Evolutionary conservation across 1,140 invertebrate species (phyloP).

Genomic region (Ceratoteleas bidentatus): DNA sequence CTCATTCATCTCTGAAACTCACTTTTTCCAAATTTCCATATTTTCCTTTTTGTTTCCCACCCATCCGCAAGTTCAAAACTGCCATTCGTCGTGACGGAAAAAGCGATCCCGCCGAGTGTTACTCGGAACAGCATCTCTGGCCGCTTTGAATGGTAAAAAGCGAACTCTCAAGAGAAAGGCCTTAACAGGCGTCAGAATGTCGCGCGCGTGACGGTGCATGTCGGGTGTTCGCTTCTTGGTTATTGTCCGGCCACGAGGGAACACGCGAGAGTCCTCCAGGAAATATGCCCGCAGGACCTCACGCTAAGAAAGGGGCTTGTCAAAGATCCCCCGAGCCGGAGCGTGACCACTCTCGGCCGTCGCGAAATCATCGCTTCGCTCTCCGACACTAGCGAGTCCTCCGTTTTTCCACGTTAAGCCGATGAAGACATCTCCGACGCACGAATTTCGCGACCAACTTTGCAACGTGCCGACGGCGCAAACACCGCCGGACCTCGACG

Average conservation of each 20-base stretch:
- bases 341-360: slow-evolving; percentile 66
- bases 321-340: slow-evolving; percentile 56
- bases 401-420: slow-evolving; percentile 5
- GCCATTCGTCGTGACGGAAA: background rate
- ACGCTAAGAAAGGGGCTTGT: slow-evolving; percentile 73
- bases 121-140: slow-evolving; percentile 2
- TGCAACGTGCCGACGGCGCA: slow-evolving; percentile 63
- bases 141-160: slow-evolving; percentile 34
- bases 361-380: slow-evolving; percentile 26
- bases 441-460: slow-evolving; percentile 41
- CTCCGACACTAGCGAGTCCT: no score
- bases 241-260: slow-evolving; percentile 69
- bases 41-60: no score
- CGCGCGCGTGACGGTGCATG: slow-evolving; percentile 73
- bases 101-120: slow-evolving; percentile 25
- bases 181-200: slow-evolving; percentile 69
- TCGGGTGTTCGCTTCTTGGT: slow-evolving; percentile 67
- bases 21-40: no score
- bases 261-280: slow-evolving; percentile 69
- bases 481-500: slow-evolving; percentile 71
- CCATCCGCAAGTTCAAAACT: slow-evolving; percentile 4
- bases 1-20: no score
- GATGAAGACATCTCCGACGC: slow-evolving; percentile 19
- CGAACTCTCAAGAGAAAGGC: slow-evolving; percentile 36
- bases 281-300: slow-evolving; percentile 70